Conservation (phyloP, 1,140 invertebrate species). For the Ruditapes philippinarum region DNA sequence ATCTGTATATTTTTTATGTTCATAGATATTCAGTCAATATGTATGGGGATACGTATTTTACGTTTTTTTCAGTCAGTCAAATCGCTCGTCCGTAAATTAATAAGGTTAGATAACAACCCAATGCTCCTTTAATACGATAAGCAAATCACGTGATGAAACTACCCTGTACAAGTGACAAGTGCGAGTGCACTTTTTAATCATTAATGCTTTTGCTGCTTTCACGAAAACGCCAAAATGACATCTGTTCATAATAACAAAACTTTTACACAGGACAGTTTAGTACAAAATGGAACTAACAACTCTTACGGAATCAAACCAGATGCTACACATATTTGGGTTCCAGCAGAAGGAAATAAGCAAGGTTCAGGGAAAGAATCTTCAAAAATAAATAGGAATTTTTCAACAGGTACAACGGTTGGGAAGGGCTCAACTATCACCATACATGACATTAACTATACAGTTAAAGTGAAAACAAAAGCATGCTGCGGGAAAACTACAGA, state of each 20-base stretch:
- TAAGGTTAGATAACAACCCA: no score
- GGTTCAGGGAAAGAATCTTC: background rate
- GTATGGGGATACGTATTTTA: no score
- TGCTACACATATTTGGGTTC: constrained; percentile 38
- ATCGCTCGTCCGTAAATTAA: no score
- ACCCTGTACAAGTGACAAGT: background rate
- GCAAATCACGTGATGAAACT: background rate
- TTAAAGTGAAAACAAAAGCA: constrained; percentile 68
- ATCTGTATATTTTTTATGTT: no score
- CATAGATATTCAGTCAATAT: no score
- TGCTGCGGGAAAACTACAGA: constrained; percentile 69
- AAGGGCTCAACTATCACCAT: constrained; percentile 71
- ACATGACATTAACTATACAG: constrained; percentile 74
- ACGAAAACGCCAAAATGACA: background rate
- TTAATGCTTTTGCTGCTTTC: background rate
- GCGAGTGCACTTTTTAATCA: background rate
- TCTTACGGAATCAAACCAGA: constrained; percentile 10
- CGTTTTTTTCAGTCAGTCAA: no score
- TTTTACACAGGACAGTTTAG: constrained; percentile 3
- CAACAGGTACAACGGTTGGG: background rate
- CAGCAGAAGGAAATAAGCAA: background rate
- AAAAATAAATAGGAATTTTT: background rate
- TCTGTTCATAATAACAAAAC: background rate
- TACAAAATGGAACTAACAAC: background rate
- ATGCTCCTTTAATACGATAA: no score